These are phyloP conservation scores for Halictus rubicundus DNA, from an alignment of 1,140 invertebrate genomes.

Conservation along the genomic window DNA sequence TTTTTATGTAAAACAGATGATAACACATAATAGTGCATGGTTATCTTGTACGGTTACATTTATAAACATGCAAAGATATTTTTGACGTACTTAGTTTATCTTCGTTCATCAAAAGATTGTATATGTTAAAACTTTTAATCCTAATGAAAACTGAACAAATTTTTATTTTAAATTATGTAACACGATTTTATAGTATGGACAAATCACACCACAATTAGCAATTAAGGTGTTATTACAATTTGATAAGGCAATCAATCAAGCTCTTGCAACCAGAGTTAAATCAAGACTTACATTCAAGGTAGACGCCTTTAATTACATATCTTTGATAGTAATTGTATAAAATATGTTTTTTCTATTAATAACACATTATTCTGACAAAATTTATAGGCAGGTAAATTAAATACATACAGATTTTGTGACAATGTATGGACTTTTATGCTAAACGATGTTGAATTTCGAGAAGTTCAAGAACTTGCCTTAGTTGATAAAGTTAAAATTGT, in stretches of 20 bases:
- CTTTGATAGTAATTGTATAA: neutral
- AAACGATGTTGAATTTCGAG: constrained; percentile 98
- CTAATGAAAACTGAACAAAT: neutral
- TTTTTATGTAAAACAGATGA: constrained; percentile 1
- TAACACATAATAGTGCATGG: neutral
- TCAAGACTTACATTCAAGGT: constrained; percentile 96
- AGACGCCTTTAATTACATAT: constrained; percentile 38
- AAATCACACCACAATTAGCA: constrained; percentile 95
- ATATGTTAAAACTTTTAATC: neutral
- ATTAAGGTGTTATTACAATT: constrained; percentile 97
- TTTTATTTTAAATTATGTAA: constrained; percentile 21
- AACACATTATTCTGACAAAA: constrained; percentile 44
- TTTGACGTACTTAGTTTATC: neutral
- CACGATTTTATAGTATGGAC: constrained; percentile 90
- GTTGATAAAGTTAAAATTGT: constrained; percentile 99
- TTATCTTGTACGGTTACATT: neutral
- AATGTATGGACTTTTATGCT: constrained; percentile 99
- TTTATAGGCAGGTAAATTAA: constrained; percentile 94
- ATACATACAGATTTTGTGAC: constrained; percentile 99
- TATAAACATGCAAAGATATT: neutral
- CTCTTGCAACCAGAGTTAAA: constrained; percentile 95
- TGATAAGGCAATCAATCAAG: constrained; percentile 98
- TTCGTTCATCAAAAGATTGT: neutral
- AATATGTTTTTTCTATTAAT: constrained; percentile 25
- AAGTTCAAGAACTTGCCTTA: constrained; percentile 96